Base-by-base conservation (phyloP, 2,113 vertebrate genomes). In the Muscicapa adusta region DNA sequence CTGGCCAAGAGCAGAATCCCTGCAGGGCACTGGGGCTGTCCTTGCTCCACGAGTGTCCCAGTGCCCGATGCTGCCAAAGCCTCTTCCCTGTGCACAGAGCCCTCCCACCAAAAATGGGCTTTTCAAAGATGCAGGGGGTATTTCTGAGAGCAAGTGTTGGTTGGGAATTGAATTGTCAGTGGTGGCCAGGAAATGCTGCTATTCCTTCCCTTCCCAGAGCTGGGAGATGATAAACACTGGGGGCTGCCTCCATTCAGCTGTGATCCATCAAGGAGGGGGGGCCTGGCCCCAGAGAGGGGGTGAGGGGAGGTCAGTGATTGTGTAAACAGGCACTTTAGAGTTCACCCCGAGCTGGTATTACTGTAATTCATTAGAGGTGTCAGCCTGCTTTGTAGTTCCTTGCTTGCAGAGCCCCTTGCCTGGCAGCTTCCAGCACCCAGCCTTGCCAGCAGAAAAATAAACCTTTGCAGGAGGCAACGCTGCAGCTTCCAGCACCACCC, bases 301-400 rank as follows among this genome's bases (percentile, higher is more conserved):
- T 86, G 95, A 96, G 71, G 71, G 85, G 90, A 97, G 96, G 92
- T 96, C 96, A 93, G 88, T 18, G 73, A 84, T 85, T 95, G 94
- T 95, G 91, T 97, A 97, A 97, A 96, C 96, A 97, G 93, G 91
- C 95, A 94, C 96, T 97, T 96, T 22, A 94, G 96, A 91, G 91
- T 94, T 96, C 94, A 95, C 67, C 91, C 65, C 2, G 50, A 91
- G 94, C 94, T 51, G 94, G 85, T 73, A 81, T 89, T 87, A 62
- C 78, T 90, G 86, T 83, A 92, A 97, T 97, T 96, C 93, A 94
- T 97, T 97, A 97, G 94, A 88, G 85, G 81, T 92, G 95, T 97
- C 96, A 95, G 91, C 81, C 77, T 48, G 51, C 94, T 97, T 92
- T 97, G 96, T 96, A 95, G 93, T 96, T 84, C 45, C 61, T 36